Percentiles rank a stretch among this genome's conserved stretches.
These are phyloP conservation scores for Acropternis orthonyx DNA, from an alignment of 2,797 vertebrate species.

Conservation along the genomic window DNA sequence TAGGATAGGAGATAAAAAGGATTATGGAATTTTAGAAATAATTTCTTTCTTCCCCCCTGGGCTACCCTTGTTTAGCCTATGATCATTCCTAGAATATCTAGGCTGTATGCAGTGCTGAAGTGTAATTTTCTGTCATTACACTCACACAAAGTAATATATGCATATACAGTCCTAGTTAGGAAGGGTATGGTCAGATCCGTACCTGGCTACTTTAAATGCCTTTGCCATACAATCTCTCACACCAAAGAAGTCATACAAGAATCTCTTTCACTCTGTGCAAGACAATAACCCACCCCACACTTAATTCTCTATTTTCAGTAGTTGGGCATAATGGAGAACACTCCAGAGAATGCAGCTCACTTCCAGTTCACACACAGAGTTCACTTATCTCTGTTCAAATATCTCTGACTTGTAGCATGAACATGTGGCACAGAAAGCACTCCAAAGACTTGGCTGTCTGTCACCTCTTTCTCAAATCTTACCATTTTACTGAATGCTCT, in stretches of 20 bases:
- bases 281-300: not conserved
- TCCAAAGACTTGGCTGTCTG: not conserved
- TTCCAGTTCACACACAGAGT: not conserved
- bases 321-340: not conserved
- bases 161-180: not conserved
- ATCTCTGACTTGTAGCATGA: not conserved
- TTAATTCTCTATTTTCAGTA: not conserved
- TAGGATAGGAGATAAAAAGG: not conserved
- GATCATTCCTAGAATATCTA: not conserved
- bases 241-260: not conserved
- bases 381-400: not conserved
- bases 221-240: not conserved
- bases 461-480: not conserved
- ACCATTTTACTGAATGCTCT: not conserved
- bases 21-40: constrained; percentile 36
- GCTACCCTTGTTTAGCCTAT: not conserved
- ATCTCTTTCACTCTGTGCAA: not conserved
- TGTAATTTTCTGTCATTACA: not conserved
- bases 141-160: not conserved
- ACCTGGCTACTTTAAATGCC: not conserved
- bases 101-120: not conserved
- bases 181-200: not conserved
- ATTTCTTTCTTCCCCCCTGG: not conserved
- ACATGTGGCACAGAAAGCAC: not conserved
- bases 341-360: not conserved